Base-by-base conservation (phyloP, 2,888 invertebrate genomes). In the Folsomia candida region DNA sequence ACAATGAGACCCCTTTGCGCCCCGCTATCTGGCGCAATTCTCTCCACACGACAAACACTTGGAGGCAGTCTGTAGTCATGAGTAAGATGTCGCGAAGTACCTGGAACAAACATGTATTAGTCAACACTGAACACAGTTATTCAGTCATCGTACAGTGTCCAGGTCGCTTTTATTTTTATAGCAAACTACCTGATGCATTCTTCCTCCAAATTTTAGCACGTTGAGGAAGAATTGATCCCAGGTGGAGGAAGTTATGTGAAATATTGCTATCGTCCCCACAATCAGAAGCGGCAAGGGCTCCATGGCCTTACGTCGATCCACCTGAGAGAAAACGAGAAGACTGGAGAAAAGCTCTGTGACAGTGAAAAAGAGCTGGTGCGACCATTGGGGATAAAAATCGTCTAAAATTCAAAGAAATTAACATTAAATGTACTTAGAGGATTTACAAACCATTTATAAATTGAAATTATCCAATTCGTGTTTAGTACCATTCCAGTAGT, bases 401-500 rank as follows among this genome's bases (percentile, higher is more conserved):
- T 65, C n/a, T n/a, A n/a, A n/a, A n/a, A n/a, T n/a, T n/a, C n/a
- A n/a, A n/a, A n/a, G n/a, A n/a, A n/a, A n/a, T n/a, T n/a, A n/a
- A n/a, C n/a, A n/a, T n/a, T n/a, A n/a, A n/a, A n/a, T n/a, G n/a
- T n/a, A n/a, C n/a, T n/a, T n/a, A n/a, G n/a, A n/a, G n/a, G n/a
- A n/a, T n/a, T n/a, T n/a, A n/a, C n/a, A n/a, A n/a, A n/a, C n/a
- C n/a, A n/a, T n/a, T n/a, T n/a, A n/a, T n/a, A n/a, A n/a, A n/a
- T n/a, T n/a, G n/a, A n/a, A n/a, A n/a, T n/a, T n/a, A n/a, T n/a
- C n/a, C 74, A 89, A 89, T 76, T 89, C n/a, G n/a, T n/a, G n/a
- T n/a, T n/a, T n/a, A n/a, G n/a, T n/a, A n/a, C n/a, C 89, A 78
- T 89, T 89, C 85, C 88, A 88, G 80, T 89, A 89, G 82, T 89